These are phyloP conservation scores for Ondatra zibethicus DNA, from an alignment of 2,113 vertebrate genomes.

Conservation along the genomic window DNA sequence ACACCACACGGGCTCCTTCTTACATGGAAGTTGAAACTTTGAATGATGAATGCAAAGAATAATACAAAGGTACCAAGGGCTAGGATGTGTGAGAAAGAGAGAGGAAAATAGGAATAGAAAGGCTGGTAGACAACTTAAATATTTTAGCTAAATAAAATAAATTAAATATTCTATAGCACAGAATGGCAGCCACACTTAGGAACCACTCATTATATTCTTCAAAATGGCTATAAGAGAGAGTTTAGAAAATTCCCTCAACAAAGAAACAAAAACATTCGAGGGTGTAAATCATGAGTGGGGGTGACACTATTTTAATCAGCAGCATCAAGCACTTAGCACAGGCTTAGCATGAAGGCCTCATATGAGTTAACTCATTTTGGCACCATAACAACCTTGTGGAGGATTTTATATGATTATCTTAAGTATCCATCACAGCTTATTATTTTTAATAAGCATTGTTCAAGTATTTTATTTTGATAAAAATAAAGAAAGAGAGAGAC, in stretches of 20 bases:
- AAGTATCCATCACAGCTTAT: background rate
- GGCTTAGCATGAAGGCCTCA: background rate
- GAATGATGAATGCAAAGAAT: background rate
- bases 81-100: background rate
- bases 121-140: background rate
- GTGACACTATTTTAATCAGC: background rate
- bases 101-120: background rate
- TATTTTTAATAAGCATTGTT: too few relatives aligned
- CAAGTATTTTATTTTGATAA: background rate
- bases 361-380: background rate
- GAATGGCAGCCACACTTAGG: background rate
- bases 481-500: background rate
- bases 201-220: background rate
- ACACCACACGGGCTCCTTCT: too few relatives aligned
- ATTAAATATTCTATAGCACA: background rate
- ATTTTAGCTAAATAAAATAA: background rate
- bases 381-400: background rate
- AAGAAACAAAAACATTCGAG: background rate
- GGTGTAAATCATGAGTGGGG: too few relatives aligned
- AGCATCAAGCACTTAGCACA: background rate
- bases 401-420: background rate
- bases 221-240: background rate
- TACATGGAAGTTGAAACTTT: background rate
- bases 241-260: background rate
- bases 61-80: background rate